Percentiles rank a stretch among this genome's conserved stretches.
phyloP scores from a whole-genome alignment of 2,113 vertebrate genomes.

The Tragelaphus strepsiceros region DNA sequence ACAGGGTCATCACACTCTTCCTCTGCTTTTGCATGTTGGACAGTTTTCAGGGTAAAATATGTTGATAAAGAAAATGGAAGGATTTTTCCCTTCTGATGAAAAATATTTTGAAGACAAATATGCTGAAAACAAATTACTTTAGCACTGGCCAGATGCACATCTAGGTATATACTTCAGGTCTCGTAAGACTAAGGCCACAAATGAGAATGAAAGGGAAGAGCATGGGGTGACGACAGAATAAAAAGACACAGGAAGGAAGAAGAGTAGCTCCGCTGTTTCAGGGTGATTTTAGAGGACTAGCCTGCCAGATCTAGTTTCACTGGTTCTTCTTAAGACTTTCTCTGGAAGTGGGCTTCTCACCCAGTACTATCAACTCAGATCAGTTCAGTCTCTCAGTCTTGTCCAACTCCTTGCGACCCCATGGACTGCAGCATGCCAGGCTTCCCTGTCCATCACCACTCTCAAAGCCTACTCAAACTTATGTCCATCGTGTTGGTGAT shows the following conservation, averaged over 20 bases:
- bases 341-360: not conserved
- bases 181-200: not conserved
- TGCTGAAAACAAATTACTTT: not conserved
- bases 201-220: not conserved
- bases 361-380: not conserved
- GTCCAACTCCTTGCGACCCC: not conserved
- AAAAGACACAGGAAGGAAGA: not conserved
- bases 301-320: not conserved
- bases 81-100: not conserved
- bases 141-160: not conserved
- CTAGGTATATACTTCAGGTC: not conserved
- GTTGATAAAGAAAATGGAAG: not conserved
- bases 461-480: not conserved
- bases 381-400: not conserved
- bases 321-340: not conserved
- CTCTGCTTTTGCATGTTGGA: not conserved
- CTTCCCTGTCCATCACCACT: not conserved
- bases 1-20: not conserved
- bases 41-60: not conserved
- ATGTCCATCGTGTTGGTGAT: not conserved
- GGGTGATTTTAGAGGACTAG: not conserved
- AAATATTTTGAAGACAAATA: not conserved
- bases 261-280: not conserved
- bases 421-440: not conserved
- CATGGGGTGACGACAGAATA: rapidly evolving